These are phyloP conservation scores for Turritopsis dohrnii DNA, from an alignment of 30 jellyfish, hydroid and myxozoan species.

Conservation along the genomic window DNA sequence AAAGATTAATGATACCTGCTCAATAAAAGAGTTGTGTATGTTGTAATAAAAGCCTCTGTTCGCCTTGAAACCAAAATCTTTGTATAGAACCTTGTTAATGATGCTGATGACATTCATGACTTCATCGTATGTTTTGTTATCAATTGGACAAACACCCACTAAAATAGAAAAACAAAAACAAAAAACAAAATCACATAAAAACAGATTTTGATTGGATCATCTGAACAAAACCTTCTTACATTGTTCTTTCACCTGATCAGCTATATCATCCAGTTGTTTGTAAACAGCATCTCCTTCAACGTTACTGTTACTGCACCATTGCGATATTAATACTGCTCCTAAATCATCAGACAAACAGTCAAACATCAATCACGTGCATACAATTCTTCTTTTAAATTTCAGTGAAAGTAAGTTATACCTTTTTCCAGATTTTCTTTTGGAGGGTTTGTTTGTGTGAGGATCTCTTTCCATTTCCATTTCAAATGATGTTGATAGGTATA, in stretches of 20 bases:
- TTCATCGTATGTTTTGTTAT: not conserved
- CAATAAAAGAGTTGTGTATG: conserved; percentile 55
- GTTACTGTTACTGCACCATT: conserved; percentile 44
- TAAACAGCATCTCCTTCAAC: conserved; percentile 8
- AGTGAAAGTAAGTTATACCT: conserved; percentile 30
- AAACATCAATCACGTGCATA: not conserved
- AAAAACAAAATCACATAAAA: not conserved
- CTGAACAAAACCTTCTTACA: conserved; percentile 19
- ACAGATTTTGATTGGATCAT: not conserved
- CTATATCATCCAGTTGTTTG: conserved; percentile 38
- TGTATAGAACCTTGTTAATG: conserved; percentile 34
- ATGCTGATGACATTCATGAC: conserved; percentile 21
- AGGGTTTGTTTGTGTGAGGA: conserved; percentile 24
- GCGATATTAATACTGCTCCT: conserved; percentile 52
- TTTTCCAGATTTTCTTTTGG: conserved; percentile 22
- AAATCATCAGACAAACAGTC: not conserved
- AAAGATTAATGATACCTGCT: conserved; percentile 47
- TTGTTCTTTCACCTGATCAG: conserved; percentile 23
- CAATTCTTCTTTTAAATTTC: not conserved
- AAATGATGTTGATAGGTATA: conserved; percentile 44
- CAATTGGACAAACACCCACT: too few species aligned
- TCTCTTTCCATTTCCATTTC: conserved; percentile 29
- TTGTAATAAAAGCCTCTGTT: conserved; percentile 41
- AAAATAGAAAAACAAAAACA: too few species aligned
- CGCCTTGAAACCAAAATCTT: conserved; percentile 43